Conservation (phyloP, 2,797 vertebrate species). For the Falco columbarius region DNA sequence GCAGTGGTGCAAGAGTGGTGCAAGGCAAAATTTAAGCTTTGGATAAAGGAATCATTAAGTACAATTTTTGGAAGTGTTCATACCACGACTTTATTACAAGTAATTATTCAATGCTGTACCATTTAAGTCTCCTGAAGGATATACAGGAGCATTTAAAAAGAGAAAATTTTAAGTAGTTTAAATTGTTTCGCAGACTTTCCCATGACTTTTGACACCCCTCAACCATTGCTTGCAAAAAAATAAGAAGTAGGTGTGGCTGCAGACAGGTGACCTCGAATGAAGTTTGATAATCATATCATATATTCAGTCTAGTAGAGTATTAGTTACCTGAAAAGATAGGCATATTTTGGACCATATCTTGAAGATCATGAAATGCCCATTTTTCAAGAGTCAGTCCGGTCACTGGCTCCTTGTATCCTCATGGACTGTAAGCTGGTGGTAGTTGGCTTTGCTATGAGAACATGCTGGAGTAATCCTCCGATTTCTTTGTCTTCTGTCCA, state of each 20-base stretch:
- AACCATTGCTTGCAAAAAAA: not conserved
- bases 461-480: not conserved
- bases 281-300: not conserved
- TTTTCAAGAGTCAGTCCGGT: not conserved
- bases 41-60: not conserved
- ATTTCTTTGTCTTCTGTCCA: not conserved
- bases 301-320: not conserved
- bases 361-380: not conserved
- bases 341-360: not conserved
- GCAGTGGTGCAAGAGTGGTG: not conserved
- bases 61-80: not conserved
- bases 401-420: not conserved
- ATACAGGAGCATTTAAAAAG: not conserved
- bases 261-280: not conserved
- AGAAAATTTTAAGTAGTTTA: not conserved
- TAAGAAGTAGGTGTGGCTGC: not conserved
- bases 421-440: not conserved
- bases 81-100: not conserved
- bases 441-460: not conserved
- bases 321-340: not conserved
- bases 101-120: not conserved
- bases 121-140: not conserved
- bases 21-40: not conserved
- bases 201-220: not conserved
- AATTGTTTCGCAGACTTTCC: not conserved